Base-by-base conservation (phyloP, 2,113 vertebrate species). In the Pycnonotus jocosus region DNA sequence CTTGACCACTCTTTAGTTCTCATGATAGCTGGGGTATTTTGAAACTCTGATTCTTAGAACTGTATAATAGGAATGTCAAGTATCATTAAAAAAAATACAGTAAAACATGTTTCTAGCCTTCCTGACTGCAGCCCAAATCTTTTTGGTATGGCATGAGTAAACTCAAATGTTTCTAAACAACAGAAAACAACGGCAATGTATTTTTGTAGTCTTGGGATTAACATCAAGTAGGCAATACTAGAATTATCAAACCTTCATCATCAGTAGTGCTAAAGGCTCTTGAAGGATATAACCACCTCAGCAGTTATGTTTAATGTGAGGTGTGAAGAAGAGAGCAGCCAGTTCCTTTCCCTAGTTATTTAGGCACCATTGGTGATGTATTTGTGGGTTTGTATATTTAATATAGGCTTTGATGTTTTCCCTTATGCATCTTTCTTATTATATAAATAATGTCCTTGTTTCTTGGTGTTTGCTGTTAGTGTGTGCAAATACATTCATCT, bases 341-440 rank as follows among this genome's bases (percentile, higher is more conserved):
- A 45, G 87, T 88, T 94, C 86, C 81, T 93, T 93, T 90, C 86
- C 88, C 77, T 77, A 60, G 80, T 90, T 96, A 90, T 88, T 94
- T 71, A 76, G 88, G 72, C 90, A 94, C 72, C 80, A 27, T 16
- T 86, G 92, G 69, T 88, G 88, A 88, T 96, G 38, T 65, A 88
- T 95, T 90, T 94, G 65, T 81, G 76, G 48, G n/a, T 83, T 88
- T 88, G 40, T 93, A 15, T 93, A 74, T 93, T 95, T 95, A 74
- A 92, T 83, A 71, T 51, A 81, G 53, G 76, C 95, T 96, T 96
- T 96, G 93, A 95, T 96, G 93, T 96, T 97, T 94, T 94, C 92
- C 86, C 92, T 92, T 88, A 93, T 92, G 90, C 72, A 65, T 95
- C 82, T 94, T 94, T 95, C 11, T 93, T 96, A 89, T 93, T 96